These are phyloP conservation scores for Halcyon leucocephala DNA, from an alignment of 2,797 vertebrate genomes.

Conservation along the genomic window DNA sequence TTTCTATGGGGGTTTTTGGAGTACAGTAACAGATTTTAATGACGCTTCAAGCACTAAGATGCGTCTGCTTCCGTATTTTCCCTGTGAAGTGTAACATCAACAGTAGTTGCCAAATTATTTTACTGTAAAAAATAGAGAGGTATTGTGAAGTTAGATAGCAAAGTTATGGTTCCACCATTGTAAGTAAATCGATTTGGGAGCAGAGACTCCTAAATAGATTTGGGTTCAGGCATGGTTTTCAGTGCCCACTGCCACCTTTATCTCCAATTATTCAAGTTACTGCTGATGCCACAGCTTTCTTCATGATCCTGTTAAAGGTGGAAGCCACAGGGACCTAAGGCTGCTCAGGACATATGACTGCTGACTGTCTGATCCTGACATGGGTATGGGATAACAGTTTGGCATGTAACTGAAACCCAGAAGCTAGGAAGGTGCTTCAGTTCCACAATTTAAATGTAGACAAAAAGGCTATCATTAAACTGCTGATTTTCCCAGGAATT, in stretches of 20 bases:
- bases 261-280: not conserved
- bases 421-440: not conserved
- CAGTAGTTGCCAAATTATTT: not conserved
- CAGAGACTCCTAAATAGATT: not conserved
- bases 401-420: not conserved
- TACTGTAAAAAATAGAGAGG: not conserved
- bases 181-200: not conserved
- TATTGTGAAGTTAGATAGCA: not conserved
- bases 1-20: not conserved
- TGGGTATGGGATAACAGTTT: not conserved
- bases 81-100: not conserved
- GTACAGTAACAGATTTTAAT: not conserved
- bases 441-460: not conserved
- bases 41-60: not conserved
- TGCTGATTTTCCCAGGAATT: not conserved
- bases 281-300: not conserved
- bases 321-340: not conserved
- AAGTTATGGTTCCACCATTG: not conserved
- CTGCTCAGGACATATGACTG: not conserved
- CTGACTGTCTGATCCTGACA: not conserved
- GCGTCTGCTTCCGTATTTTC: not conserved
- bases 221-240: not conserved
- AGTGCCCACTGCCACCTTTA: not conserved
- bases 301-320: rapidly evolving
- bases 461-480: not conserved